Conservation (phyloP, 2,888 invertebrate genomes). For the Drosophila vallismaia region DNA sequence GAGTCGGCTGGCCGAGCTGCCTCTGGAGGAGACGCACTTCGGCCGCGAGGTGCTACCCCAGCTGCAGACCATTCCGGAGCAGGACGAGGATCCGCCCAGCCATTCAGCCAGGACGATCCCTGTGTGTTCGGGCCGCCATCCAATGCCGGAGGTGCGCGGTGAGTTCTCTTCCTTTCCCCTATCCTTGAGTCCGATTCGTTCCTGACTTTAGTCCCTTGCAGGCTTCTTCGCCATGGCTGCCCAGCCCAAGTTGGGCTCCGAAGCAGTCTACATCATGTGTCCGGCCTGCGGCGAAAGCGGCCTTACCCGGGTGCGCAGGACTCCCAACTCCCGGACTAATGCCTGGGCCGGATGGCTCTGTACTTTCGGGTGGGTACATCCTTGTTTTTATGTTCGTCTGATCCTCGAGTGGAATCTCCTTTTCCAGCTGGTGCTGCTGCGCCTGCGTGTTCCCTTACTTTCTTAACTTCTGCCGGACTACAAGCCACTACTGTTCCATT, state of each 20-base stretch:
- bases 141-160: slow-evolving; percentile 40
- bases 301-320: slow-evolving; percentile 25
- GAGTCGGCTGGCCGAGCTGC: not conserved
- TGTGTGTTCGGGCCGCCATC: not conserved
- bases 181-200: not conserved
- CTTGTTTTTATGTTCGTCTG: not conserved
- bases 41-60: not conserved
- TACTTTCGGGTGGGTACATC: slow-evolving; percentile 45
- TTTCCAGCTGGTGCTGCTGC: slow-evolving; percentile 57
- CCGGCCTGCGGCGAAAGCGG: slow-evolving; percentile 56
- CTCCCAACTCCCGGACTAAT: slow-evolving; percentile 37
- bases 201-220: not conserved
- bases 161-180: slow-evolving; percentile 9
- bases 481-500: slow-evolving; percentile 53
- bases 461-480: slow-evolving; percentile 41
- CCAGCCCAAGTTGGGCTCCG: slow-evolving; percentile 31
- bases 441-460: slow-evolving; percentile 53
- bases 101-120: not conserved
- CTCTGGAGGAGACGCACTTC: not conserved
- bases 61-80: slow-evolving; percentile 1
- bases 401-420: not conserved
- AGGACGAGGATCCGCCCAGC: not conserved
- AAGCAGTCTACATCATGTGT: slow-evolving; percentile 40
- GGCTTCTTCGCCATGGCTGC: slow-evolving; percentile 41
- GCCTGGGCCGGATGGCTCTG: slow-evolving; percentile 52